A percentile compares a stretch with the other conserved stretches of the same genome.
phyloP scores from a whole-genome alignment of 2,888 invertebrate genomes.

The Clistopyga incitator region DNA sequence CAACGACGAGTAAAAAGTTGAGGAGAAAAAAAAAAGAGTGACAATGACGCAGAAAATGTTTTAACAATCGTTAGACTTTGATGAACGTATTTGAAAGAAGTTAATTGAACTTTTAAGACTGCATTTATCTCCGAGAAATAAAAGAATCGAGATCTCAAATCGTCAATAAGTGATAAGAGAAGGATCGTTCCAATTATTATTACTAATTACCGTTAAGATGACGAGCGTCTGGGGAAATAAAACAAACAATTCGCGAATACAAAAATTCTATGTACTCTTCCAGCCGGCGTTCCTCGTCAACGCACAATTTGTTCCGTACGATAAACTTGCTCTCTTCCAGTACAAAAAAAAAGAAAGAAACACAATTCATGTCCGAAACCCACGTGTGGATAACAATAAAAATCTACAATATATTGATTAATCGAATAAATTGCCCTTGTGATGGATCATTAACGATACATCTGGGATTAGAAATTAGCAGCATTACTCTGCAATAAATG shows the following conservation, averaged over 20 bases:
- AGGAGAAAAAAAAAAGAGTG: neutral
- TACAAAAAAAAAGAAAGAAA: conserved; percentile 50
- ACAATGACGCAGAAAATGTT: conserved; percentile 6
- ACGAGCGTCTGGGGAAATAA: conserved; percentile 17
- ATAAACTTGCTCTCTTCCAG: conserved; percentile 59
- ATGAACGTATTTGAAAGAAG: conserved; percentile 17
- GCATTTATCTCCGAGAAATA: conserved; percentile 35
- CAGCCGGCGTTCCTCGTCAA: conserved; percentile 27
- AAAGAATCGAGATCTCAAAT: conserved; percentile 24
- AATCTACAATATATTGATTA: conserved; percentile 46
- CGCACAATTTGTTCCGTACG: conserved; percentile 54
- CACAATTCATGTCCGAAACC: conserved; percentile 34
- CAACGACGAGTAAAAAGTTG: conserved; percentile 1
- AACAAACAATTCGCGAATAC: conserved; percentile 11
- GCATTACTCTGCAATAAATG: conserved; percentile 17
- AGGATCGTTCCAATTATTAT: conserved; percentile 26
- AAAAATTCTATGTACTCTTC: conserved; percentile 13
- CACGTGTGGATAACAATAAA: conserved; percentile 24
- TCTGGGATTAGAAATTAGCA: conserved; percentile 30
- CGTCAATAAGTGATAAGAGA: conserved; percentile 40
- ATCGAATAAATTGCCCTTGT: conserved; percentile 23
- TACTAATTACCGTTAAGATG: conserved; percentile 5
- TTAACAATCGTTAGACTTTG: conserved; percentile 34
- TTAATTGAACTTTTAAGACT: conserved; percentile 49
- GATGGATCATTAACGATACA: conserved; percentile 10